Percentiles rank a stretch among this genome's conserved stretches.
phyloP scores from a whole-genome alignment of 2,797 vertebrate species.

The Pangasius macronema region DNA sequence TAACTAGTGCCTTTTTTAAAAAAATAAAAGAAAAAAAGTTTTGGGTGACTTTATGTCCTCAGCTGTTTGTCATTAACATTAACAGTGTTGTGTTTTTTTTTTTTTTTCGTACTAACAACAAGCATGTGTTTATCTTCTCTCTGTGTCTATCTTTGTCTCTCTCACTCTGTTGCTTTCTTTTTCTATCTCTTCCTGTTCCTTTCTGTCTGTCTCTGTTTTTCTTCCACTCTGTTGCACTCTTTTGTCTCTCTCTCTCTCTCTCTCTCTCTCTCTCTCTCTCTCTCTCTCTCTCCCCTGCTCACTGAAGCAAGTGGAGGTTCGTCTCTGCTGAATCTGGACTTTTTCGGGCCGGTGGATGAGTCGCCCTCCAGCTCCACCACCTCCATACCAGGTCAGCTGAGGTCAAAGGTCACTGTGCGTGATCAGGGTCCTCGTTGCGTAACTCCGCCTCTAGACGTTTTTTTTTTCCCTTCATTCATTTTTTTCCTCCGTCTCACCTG shows the following conservation, averaged over 20 bases:
- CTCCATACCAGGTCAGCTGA: slow-evolving; percentile 94
- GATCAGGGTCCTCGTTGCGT: slow-evolving; percentile 3
- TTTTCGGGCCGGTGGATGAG: slow-evolving; percentile 99
- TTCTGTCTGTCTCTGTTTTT: slow-evolving; percentile 5
- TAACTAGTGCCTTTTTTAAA: not conserved
- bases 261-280: slow-evolving; percentile 23
- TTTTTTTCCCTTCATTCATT: slow-evolving; percentile 39
- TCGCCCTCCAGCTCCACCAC: slow-evolving; percentile 88
- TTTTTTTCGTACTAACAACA: slow-evolving; percentile 24
- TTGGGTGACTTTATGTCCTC: not conserved
- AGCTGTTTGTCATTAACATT: not conserved
- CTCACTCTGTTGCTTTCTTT: not conserved
- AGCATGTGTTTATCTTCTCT: slow-evolving; percentile 73
- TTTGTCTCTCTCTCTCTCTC: not conserved
- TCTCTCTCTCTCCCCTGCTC: not conserved
- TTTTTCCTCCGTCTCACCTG: not conserved
- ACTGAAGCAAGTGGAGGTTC: slow-evolving; percentile 95
- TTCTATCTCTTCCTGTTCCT: not conserved
- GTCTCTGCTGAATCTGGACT: slow-evolving; percentile 98
- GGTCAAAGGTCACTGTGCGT: slow-evolving; percentile 38
- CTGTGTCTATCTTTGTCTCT: slow-evolving; percentile 45
- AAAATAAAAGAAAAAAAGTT: not conserved
- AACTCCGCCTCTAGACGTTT: slow-evolving; percentile 50
- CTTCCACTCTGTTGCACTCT: not conserved
- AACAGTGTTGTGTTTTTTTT: not conserved